phyloP scores from a whole-genome alignment of 2,113 vertebrate genomes.

The Catharus fuscescens region DNA sequence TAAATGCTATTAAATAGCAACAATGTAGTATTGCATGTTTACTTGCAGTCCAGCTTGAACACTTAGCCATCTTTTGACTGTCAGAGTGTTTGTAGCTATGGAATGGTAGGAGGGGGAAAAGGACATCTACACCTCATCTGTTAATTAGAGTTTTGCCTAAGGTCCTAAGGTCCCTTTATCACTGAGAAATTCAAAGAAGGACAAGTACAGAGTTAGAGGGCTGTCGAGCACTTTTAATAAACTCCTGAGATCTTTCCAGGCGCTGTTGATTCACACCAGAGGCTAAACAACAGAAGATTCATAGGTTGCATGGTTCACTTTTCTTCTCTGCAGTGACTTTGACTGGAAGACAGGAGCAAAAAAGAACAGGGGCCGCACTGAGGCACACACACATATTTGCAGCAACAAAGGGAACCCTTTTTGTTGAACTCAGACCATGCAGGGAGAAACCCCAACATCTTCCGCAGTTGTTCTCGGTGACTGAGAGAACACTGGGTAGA shows the following conservation, averaged over 20 bases:
- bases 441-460: background rate
- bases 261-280: background rate
- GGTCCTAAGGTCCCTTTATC: background rate
- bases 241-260: background rate
- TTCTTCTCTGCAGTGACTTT: background rate
- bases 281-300: background rate
- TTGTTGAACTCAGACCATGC: background rate
- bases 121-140: background rate
- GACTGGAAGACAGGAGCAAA: background rate
- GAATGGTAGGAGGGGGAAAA: background rate
- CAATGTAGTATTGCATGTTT: background rate
- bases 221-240: background rate
- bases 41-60: background rate
- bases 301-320: background rate
- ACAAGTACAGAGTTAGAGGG: background rate
- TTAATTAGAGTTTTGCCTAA: background rate
- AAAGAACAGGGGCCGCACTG: background rate
- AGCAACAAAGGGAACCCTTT: background rate
- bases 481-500: background rate
- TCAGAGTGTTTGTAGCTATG: background rate
- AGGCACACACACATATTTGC: background rate
- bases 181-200: background rate
- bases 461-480: background rate
- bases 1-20: background rate
- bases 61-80: background rate